phyloP scores from a whole-genome alignment of 1,140 invertebrate species.

The Drosophila lowei region DNA sequence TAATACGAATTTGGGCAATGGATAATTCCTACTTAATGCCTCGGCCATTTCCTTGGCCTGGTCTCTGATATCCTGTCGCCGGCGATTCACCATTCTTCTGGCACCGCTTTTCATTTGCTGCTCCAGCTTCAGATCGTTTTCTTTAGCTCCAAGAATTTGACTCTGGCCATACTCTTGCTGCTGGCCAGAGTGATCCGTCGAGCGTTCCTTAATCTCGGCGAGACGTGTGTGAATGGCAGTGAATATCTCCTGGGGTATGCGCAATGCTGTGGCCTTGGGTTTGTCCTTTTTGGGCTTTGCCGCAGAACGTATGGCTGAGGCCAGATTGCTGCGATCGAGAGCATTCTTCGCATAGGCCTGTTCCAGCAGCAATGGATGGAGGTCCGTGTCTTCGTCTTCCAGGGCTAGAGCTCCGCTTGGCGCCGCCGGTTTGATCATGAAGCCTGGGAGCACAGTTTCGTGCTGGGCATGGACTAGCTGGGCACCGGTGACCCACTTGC shows the following conservation, averaged over 20 bases:
- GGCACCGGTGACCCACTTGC: slow-evolving; percentile 94
- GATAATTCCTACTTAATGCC: slow-evolving; percentile 84
- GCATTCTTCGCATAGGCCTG: slow-evolving; percentile 77
- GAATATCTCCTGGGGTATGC: slow-evolving; percentile 86
- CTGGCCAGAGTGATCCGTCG: slow-evolving; percentile 84
- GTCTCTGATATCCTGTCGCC: slow-evolving; percentile 95
- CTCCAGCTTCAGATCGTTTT: slow-evolving; percentile 86
- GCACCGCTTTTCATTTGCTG: slow-evolving; percentile 85
- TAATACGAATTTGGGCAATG: background rate
- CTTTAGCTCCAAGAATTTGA: slow-evolving; percentile 85
- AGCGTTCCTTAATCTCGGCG: slow-evolving; percentile 85
- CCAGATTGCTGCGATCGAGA: slow-evolving; percentile 50
- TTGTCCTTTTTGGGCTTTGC: slow-evolving; percentile 72
- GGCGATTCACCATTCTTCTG: slow-evolving; percentile 87
- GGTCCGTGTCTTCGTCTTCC: slow-evolving; percentile 26
- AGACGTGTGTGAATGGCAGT: slow-evolving; percentile 70
- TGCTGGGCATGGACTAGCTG: slow-evolving; percentile 83
- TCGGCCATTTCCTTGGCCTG: slow-evolving; percentile 94
- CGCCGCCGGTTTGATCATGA: slow-evolving; percentile 71
- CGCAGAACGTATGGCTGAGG: slow-evolving; percentile 46
- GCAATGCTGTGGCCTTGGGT: slow-evolving; percentile 82
- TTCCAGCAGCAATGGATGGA: slow-evolving; percentile 71
- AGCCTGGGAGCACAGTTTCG: slow-evolving; percentile 80
- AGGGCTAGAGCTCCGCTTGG: slow-evolving; percentile 13
- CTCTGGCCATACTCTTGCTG: slow-evolving; percentile 84